Evolutionary conservation across 2,797 vertebrate genomes (phyloP).

Genomic region (Chaetodon trifasciatus): DNA sequence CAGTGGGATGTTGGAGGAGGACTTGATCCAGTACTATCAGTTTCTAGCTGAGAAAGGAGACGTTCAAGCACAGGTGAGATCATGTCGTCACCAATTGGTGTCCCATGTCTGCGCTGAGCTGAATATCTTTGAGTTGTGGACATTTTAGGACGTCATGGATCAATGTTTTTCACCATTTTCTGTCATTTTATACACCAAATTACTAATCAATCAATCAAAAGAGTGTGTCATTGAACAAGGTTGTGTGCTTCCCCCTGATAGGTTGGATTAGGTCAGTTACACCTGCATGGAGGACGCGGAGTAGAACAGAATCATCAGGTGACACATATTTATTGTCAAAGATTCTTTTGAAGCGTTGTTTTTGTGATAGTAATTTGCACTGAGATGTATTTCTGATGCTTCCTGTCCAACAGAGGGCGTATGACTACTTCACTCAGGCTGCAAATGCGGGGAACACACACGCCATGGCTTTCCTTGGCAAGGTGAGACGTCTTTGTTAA

Average conservation of each 20-base stretch:
- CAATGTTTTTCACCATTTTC: too few species aligned
- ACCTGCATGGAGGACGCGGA: slow-evolving; percentile 96
- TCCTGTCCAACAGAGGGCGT: slow-evolving; percentile 90
- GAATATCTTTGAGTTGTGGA: too few species aligned
- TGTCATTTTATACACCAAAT: too few species aligned
- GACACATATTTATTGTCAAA: slow-evolving; percentile 21
- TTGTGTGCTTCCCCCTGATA: slow-evolving; percentile 53
- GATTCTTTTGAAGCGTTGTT: accelerated
- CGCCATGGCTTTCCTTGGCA: slow-evolving; percentile 98
- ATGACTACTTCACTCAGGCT: slow-evolving; percentile 98
- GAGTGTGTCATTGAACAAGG: neutral
- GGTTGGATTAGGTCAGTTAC: slow-evolving; percentile 97
- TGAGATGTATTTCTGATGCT: neutral
- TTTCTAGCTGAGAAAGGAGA: slow-evolving; percentile 99
- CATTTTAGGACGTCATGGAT: too few species aligned
- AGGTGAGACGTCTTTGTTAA: slow-evolving; percentile 84
- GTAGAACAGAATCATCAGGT: slow-evolving; percentile 99
- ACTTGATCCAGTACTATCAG: slow-evolving; percentile 99
- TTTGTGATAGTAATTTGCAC: neutral
- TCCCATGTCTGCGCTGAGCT: neutral
- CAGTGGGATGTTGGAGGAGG: slow-evolving; percentile 98
- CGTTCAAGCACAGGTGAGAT: slow-evolving; percentile 95
- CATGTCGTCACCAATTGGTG: neutral
- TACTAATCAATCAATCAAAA: too few species aligned
- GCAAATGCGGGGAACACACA: slow-evolving; percentile 98